A percentile compares a stretch with the other conserved stretches of the same genome.
Evolutionary conservation across 2,888 invertebrate genomes (phyloP).

Genomic region (Trichopria drosophilae): DNA sequence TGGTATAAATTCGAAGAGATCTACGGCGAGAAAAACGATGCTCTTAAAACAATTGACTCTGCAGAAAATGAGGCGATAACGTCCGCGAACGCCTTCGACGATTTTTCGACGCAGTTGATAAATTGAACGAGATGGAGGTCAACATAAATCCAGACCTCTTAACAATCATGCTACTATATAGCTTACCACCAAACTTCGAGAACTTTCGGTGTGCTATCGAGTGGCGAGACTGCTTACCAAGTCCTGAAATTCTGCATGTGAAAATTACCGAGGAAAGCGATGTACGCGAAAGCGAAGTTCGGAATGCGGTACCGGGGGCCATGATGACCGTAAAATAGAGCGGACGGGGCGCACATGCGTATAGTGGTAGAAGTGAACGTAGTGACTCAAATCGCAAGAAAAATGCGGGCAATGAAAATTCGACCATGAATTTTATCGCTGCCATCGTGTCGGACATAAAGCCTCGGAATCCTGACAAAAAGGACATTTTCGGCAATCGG

Average conservation of each 20-base stretch:
- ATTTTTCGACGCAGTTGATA: conserved; percentile 27
- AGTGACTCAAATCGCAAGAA: too few species aligned
- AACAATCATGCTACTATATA: too few species aligned
- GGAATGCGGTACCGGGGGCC: neutral
- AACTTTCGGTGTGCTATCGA: conserved; percentile 50
- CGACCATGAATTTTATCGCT: conserved; percentile 21
- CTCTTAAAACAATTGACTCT: conserved; percentile 6
- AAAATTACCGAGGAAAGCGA: conserved; percentile 40
- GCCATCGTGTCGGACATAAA: conserved; percentile 21
- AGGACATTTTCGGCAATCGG: neutral
- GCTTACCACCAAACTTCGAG: too few species aligned
- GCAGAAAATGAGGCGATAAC: too few species aligned
- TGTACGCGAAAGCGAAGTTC: conserved; percentile 33
- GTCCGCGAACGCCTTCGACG: conserved; percentile 19
- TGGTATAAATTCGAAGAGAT: conserved; percentile 3
- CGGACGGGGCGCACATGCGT: too few species aligned
- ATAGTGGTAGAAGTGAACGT: too few species aligned
- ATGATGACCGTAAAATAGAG: conserved; percentile 9
- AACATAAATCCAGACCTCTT: too few species aligned
- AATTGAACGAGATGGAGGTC: too few species aligned
- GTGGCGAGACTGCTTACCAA: conserved; percentile 45
- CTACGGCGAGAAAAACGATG: conserved; percentile 5
- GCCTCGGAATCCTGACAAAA: conserved; percentile 8
- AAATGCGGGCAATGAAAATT: too few species aligned
- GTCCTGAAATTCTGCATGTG: conserved; percentile 40